Conservation (phyloP, 2,888 invertebrate species). For the Euplagia quadripunctaria region DNA sequence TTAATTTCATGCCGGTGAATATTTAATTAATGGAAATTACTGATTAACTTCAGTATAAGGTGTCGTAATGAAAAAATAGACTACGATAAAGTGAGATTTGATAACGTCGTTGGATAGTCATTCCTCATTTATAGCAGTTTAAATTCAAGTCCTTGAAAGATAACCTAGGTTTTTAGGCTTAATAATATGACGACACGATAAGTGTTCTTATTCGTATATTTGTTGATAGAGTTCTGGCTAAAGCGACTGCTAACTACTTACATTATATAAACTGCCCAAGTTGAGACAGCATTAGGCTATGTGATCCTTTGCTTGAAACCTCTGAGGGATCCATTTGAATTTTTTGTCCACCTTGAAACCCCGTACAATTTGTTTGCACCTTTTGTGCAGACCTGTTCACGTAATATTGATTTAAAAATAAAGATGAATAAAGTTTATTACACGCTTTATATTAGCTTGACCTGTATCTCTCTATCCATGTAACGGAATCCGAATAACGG, state of each 20-base stretch:
- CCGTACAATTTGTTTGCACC: too few relatives aligned
- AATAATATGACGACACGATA: background rate
- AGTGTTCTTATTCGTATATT: background rate
- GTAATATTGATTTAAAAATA: background rate
- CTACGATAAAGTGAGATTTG: background rate
- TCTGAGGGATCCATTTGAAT: too few relatives aligned
- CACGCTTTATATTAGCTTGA: background rate
- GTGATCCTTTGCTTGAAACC: too few relatives aligned
- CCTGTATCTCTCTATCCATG: background rate
- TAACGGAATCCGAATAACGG: too few relatives aligned
- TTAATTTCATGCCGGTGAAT: slow-evolving; percentile 16
- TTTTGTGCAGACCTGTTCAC: too few relatives aligned
- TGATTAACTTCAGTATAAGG: background rate
- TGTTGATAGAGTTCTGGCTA: background rate
- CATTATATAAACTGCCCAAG: too few relatives aligned
- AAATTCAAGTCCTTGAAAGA: background rate
- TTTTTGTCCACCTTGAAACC: too few relatives aligned
- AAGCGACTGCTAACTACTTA: too few relatives aligned
- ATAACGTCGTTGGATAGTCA: background rate
- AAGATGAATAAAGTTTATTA: background rate
- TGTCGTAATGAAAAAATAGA: background rate
- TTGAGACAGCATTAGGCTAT: too few relatives aligned
- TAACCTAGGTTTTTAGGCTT: background rate
- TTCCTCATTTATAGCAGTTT: background rate
- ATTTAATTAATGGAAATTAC: slow-evolving; percentile 7